A percentile compares a stretch with the other conserved stretches of the same genome.
Evolutionary conservation across 2,113 vertebrate genomes (phyloP).

Genomic region (Naja naja): DNA sequence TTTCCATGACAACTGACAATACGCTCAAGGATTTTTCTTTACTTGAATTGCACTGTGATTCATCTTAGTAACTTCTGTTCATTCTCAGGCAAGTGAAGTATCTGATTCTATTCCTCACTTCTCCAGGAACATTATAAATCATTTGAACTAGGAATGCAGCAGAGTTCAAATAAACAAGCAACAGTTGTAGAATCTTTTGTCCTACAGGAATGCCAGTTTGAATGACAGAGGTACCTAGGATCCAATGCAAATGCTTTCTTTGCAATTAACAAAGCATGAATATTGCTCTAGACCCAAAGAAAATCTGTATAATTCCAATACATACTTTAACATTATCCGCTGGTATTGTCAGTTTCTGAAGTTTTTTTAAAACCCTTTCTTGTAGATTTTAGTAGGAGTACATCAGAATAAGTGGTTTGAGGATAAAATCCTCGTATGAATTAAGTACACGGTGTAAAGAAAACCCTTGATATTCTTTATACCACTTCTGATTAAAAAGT

Average conservation of each 20-base stretch:
- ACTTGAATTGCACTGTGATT: not conserved
- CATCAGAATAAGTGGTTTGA: not conserved
- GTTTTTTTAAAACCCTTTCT: not conserved
- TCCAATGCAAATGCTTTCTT: not conserved
- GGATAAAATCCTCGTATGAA: not conserved
- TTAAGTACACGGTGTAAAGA: conserved; percentile 30
- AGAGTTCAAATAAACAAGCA: not conserved
- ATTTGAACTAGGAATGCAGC: not conserved
- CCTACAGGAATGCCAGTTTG: not conserved
- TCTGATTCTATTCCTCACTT: not conserved
- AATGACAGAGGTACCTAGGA: not conserved
- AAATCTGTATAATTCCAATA: not conserved
- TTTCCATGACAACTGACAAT: not conserved
- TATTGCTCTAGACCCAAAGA: not conserved
- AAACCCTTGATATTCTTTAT: not conserved
- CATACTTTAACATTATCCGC: not conserved
- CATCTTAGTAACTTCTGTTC: not conserved
- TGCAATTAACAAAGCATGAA: not conserved
- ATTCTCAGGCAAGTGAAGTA: not conserved
- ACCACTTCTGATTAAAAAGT: not conserved
- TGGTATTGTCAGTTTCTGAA: not conserved
- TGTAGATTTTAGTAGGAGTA: not conserved
- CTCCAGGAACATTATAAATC: not conserved
- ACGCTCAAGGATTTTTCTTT: not conserved
- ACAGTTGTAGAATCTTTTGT: not conserved